Conservation (phyloP, 2,797 vertebrate genomes). For the Poliocrania exsul region DNA sequence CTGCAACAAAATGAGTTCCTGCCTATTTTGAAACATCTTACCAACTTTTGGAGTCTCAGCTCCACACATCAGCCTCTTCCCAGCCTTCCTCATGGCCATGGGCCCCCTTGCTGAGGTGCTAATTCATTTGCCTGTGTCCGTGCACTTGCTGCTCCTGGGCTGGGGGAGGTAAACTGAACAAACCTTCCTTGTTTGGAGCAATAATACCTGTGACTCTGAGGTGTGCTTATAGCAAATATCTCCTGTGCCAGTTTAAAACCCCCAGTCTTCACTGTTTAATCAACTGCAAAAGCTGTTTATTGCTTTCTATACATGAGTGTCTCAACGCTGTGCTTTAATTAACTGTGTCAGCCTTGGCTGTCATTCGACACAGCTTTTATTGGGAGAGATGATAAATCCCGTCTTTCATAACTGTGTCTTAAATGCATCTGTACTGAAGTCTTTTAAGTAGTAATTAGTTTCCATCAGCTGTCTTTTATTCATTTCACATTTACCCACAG, state of each 20-base stretch:
- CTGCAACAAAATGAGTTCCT: accelerated
- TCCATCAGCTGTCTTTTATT: neutral
- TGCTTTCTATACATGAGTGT: slow-evolving; percentile 9
- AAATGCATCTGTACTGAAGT: neutral
- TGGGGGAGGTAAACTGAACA: neutral
- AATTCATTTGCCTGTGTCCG: neutral
- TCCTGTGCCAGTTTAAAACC: neutral
- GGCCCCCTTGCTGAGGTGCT: accelerated
- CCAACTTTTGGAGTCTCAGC: accelerated
- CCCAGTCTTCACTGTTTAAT: slow-evolving; percentile 9
- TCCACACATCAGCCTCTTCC: neutral
- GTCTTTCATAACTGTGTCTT: slow-evolving; percentile 28
- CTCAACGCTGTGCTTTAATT: neutral
- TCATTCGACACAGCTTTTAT: slow-evolving; percentile 3
- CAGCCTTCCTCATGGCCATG: accelerated
- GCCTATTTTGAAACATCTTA: neutral
- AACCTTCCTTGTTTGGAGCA: neutral
- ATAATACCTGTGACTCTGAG: neutral
- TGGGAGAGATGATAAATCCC: neutral
- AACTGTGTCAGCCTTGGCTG: neutral
- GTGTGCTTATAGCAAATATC: neutral
- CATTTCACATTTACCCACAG: neutral
- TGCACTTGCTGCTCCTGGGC: neutral
- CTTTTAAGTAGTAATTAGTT: slow-evolving; percentile 15
- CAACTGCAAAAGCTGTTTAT: slow-evolving; percentile 46